A percentile compares a stretch with the other conserved stretches of the same genome.
Conservation (phyloP, 2,888 invertebrate species). For the Stegophylla sp. region DNA sequence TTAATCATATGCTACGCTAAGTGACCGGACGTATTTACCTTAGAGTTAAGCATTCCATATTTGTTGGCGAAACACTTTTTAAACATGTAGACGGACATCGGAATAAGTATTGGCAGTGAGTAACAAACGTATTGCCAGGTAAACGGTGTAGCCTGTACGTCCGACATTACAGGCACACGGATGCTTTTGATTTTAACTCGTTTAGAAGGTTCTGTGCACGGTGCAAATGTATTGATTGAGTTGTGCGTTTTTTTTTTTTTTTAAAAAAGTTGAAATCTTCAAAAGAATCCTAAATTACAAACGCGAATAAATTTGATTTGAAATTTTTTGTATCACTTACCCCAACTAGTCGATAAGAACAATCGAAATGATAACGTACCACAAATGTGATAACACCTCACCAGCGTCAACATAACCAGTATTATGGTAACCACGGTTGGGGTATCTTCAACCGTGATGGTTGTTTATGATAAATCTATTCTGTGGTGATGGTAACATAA, state of each 20-base stretch:
- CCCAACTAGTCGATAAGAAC: conserved; percentile 17
- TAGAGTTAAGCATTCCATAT: conserved; percentile 41
- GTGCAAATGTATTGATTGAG: background rate
- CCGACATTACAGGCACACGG: conserved; percentile 23
- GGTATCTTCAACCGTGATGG: no score
- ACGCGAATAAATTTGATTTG: conserved; percentile 9
- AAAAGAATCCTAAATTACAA: no score
- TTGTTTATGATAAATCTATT: no score
- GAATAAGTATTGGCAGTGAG: conserved; percentile 49
- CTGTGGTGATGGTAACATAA: no score
- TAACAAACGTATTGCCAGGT: conserved; percentile 44
- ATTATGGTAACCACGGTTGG: no score
- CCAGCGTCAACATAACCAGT: no score
- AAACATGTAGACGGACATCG: conserved; percentile 37
- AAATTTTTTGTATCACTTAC: background rate
- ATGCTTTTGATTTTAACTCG: conserved; percentile 20
- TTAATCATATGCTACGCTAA: no score
- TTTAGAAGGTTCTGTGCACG: background rate
- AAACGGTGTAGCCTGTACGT: conserved; percentile 33
- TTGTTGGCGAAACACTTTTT: conserved; percentile 51
- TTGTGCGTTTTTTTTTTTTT: no score
- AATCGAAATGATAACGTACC: conserved; percentile 47
- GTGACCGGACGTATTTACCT: conserved; percentile 10
- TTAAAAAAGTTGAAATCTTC: no score
- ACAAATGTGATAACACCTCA: no score